These are phyloP conservation scores for Lucilia cuprina DNA, from an alignment of 1,140 invertebrate genomes.

Conservation along the genomic window DNA sequence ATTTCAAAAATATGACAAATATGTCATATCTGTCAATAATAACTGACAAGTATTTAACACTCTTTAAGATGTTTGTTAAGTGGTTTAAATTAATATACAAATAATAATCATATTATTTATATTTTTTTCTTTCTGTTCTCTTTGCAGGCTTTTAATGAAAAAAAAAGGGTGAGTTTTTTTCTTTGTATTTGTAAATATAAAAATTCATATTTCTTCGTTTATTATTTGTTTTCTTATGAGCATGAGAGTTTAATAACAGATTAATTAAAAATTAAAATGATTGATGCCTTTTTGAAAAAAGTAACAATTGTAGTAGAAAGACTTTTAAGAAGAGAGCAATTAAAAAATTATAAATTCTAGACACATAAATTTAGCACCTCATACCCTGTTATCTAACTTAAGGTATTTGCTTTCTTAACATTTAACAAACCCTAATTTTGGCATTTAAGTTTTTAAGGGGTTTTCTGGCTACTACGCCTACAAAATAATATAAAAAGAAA, in stretches of 20 bases:
- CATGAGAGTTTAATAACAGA: not conserved
- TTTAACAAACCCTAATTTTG: not conserved
- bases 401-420: not conserved
- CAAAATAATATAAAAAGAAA: not conserved
- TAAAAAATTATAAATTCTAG: not conserved
- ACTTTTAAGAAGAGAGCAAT: not conserved
- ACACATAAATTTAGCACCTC: conserved; percentile 18
- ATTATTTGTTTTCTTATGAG: conserved; percentile 4
- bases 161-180: conserved; percentile 14
- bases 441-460: not conserved
- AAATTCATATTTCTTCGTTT: not conserved
- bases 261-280: conserved; percentile 20
- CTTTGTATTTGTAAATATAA: not conserved
- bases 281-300: not conserved
- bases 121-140: not conserved
- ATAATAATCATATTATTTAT: conserved; percentile 27
- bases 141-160: not conserved
- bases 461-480: not conserved
- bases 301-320: no score
- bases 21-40: conserved; percentile 32
- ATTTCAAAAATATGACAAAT: conserved; percentile 32
- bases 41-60: conserved; percentile 33
- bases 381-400: not conserved
- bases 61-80: conserved; percentile 33
- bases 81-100: conserved; percentile 34